Conservation (phyloP, 2,888 invertebrate species). For the Eilema depressum region DNA sequence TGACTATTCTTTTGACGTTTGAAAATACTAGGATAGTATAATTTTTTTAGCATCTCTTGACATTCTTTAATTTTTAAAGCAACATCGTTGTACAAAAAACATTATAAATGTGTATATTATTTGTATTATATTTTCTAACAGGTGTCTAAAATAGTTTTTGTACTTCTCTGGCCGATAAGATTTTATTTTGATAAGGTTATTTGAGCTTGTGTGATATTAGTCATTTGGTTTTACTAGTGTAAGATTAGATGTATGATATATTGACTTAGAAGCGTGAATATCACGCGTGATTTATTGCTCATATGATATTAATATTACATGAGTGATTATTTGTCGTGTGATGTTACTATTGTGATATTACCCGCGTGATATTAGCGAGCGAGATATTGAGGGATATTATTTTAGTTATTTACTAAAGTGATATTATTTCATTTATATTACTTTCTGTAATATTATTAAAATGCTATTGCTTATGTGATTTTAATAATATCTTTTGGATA, state of each 20-base stretch:
- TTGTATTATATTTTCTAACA: background rate
- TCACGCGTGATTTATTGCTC: background rate
- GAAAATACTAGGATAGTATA: background rate
- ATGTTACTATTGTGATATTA: background rate
- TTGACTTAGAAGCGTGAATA: background rate
- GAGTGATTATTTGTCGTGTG: background rate
- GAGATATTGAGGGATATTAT: background rate
- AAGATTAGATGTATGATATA: background rate
- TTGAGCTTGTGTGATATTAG: background rate
- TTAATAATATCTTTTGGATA: background rate
- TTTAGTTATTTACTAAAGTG: background rate
- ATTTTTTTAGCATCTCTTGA: background rate
- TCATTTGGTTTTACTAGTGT: background rate
- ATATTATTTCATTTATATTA: background rate
- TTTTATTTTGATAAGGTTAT: background rate
- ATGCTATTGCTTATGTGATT: background rate
- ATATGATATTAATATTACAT: background rate
- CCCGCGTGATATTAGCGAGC: background rate
- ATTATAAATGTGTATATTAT: background rate
- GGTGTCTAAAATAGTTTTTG: background rate
- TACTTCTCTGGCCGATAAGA: background rate
- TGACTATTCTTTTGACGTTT: background rate
- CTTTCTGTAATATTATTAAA: background rate
- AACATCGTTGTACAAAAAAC: background rate
- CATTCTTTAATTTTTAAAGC: slow-evolving; percentile 1